Evolutionary conservation across 2,113 vertebrate genomes (phyloP), one percentile per base, ranked within the genome.

Genomic region (Phasianus colchicus): DNA sequence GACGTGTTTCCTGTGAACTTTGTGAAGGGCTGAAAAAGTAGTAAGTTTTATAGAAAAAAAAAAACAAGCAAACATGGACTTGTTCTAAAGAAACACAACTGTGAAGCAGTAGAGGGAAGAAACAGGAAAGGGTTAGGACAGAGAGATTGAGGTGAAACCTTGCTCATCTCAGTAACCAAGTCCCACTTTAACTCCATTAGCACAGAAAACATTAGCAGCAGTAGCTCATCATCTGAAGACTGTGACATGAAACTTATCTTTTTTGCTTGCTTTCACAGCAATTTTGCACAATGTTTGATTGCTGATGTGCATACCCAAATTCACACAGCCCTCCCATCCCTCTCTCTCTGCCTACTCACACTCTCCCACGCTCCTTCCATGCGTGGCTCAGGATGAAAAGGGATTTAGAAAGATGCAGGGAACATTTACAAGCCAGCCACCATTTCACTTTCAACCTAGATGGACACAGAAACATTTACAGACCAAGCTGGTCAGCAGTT

Each of bases 251-350:
- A 96, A 91, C 92, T 77, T 89, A 58, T 94, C 55, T 86, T 92
- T 94, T 96, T 86, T 70, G 83, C 76, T 81, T 94, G 90, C 92
- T 93, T 95, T 93, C 80, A 94, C 88, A 92, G 92, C 90, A 93
- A 86, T 96, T 95, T 86, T 95, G 88, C 92, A 81, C 76, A 71
- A 54, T 89, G 79, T 86, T 96, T 96, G 90, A 93, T 94, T 96
- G 95, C 90, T 96, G 90, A 93, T 96, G 93, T 92, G 90, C 90
- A 92, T 95, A 95, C 93, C 93, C 96, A 96, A 93, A 96, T 96
- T 90, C 95, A 94, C 55, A 88, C 90, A 96, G 95, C 83, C 93
- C 88, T 86, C 88, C 92, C 92, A 90, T 86, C 93, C 95, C 88
- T 96, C 93, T 96, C 83, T 67, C 88, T 88, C 92, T 94, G 95